phyloP scores from a whole-genome alignment of 2,888 invertebrate genomes.

The Erebia ligea region DNA sequence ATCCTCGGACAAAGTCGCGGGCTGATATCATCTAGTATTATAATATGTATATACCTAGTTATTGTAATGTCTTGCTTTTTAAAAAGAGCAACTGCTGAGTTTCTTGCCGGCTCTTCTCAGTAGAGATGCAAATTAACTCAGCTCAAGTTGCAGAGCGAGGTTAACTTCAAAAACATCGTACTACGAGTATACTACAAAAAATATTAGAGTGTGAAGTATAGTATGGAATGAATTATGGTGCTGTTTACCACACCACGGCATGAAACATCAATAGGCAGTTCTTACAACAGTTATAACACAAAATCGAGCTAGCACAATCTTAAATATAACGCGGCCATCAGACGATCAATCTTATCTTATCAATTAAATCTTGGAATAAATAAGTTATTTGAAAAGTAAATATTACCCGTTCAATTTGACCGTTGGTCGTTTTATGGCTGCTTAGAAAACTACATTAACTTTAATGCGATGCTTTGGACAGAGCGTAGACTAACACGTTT shows the following conservation, averaged over 20 bases:
- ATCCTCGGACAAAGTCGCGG: no score
- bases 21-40: no score
- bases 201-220: background rate
- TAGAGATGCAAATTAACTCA: no score
- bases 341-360: background rate
- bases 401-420: background rate
- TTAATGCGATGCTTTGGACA: slow-evolving; percentile 21
- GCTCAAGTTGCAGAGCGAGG: no score
- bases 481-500: slow-evolving; percentile 36
- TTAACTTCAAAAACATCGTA: background rate
- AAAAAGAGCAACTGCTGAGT: no score
- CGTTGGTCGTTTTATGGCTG: background rate
- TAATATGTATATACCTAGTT: no score
- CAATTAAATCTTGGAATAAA: background rate
- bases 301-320: no score
- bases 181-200: no score
- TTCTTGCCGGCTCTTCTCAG: background rate
- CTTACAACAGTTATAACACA: background rate
- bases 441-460: background rate
- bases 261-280: background rate
- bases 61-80: no score
- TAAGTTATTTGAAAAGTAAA: no score
- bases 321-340: background rate
- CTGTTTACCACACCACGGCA: background rate
- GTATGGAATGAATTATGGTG: background rate